Conservation (phyloP, 2,888 invertebrate genomes). For the Clusia tigrina region DNA sequence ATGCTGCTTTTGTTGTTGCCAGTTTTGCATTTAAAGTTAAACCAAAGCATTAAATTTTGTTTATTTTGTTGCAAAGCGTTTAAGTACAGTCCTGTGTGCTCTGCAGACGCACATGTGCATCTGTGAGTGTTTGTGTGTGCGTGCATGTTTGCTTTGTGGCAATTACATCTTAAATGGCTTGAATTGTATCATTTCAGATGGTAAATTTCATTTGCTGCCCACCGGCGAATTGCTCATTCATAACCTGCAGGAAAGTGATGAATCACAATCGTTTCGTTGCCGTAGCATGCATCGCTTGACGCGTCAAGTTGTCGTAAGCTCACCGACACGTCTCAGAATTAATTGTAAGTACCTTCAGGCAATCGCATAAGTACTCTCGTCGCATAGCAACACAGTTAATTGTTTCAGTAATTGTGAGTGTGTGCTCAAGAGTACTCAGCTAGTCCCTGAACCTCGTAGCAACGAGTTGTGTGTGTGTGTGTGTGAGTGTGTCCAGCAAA, state of each 20-base stretch:
- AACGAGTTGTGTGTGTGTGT: too few relatives aligned
- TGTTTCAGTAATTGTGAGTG: too few relatives aligned
- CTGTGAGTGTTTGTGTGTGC: not conserved
- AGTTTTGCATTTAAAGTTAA: constrained; percentile 16
- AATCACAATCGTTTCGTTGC: constrained; percentile 76
- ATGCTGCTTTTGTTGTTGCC: constrained; percentile 32
- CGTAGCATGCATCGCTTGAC: constrained; percentile 78
- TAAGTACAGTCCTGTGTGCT: not conserved
- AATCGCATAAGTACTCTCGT: too few relatives aligned
- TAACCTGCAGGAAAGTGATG: constrained; percentile 77
- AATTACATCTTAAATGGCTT: constrained; percentile 3
- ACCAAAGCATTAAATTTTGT: not conserved
- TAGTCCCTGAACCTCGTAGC: too few relatives aligned
- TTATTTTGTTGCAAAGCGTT: not conserved
- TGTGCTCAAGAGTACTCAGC: too few relatives aligned
- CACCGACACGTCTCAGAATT: constrained; percentile 74
- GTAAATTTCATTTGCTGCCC: constrained; percentile 78
- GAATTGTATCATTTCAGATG: constrained; percentile 66
- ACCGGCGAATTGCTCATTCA: constrained; percentile 78
- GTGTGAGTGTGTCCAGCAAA: too few relatives aligned
- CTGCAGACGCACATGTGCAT: not conserved
- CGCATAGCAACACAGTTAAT: too few relatives aligned
- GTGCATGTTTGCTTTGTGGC: not conserved
- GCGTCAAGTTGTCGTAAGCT: constrained; percentile 75
- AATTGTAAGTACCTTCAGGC: constrained; percentile 69